Evolutionary conservation across 2,888 invertebrate species (phyloP), one percentile per base, ranked within the genome.

Genomic region (Cylloceria caligata): DNA sequence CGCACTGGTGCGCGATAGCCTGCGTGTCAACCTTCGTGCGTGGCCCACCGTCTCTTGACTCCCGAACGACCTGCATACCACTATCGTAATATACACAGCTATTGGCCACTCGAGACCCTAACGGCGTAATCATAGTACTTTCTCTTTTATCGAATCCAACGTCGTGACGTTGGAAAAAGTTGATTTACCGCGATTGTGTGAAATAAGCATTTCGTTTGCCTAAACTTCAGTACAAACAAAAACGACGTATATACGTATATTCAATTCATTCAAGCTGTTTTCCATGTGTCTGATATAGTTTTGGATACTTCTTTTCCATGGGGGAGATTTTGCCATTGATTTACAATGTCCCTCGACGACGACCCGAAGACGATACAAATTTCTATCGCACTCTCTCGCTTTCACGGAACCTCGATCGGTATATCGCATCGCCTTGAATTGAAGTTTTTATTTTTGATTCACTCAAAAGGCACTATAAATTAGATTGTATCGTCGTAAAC

Each of bases 21-120:
- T 86, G 81, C 87, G 86, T 87, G 84, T 85, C 83, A 34, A 60
- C 39, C 47, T 77, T 49, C 77, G 85, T 81, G 83, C 76, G 71
- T 81, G 60, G 60, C 60, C 62, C 85, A 81, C 81, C 84, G 68
- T 52, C 69, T 45, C 64, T 52, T 55, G 52, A 36, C 30, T 64
- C 30, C 69, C 16, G 11, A 9, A 36, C 64, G 24, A 27, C 72
- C 34, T 34, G 34, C 19, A 76, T 60, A 52, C 39, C 27, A 16
- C 16, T 30, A 7, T 16, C 6, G n/a, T 57, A 27, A 27, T 27
- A 55, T n/a, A 55, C 19, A 34, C 19, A 60, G 60, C 36, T 7
- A 60, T 36, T 19, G 34, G 34, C 60, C 19, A 60, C 34, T 34
- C 16, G 7, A n/a, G 34, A 60, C 16, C 55, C 55, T 55, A 27